Evolutionary conservation across 2,888 invertebrate genomes (phyloP), one percentile per base, ranked within the genome.

Genomic region (Bellardia bayeri): DNA sequence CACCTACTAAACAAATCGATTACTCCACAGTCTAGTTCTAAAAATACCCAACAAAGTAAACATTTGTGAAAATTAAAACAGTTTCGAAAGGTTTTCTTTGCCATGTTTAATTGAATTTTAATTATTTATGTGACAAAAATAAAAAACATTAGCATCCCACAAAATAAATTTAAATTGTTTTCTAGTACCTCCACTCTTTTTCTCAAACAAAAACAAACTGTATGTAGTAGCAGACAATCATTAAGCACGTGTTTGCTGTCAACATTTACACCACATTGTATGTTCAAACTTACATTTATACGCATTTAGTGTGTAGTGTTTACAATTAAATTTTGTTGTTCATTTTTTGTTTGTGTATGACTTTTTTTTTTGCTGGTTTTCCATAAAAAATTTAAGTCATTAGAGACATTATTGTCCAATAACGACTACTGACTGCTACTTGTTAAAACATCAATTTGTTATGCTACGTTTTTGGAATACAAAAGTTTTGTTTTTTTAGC

Each of bases 381-480:
- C 9, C 23, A 69, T 16, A 45, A 69, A 51, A 40, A 23, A 8
- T 56, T 13, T 7, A 37, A 51, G 71, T 1, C 68, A 14, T 8
- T 14, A 66, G 49, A 68, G 49, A 68, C 51, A 42, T 71, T 11
- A 84, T 42, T 61, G 51, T 9, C 66, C 81, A 78, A 45, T 58
- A 61, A 82, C 74, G 45, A 79, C 54, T 0, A 45, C 11, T 33
- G 58, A 45, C 37, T 40, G 7, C 45, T 51, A 68, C 81, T 84
- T 84, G 83, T 84, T 80, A 51, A 72, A 76, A 84, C 49, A 71
- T 80, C 80, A 86, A 83, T 86, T 83, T 69, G 58, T 75, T 80
- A 14, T 69, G 79, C 75, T 51, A 87, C 83, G 83, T 72, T 83
- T 72, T 40, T 61, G 49, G 87, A 87, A 87, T 84, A 81, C 30